These are phyloP conservation scores for Petrocephalus sullivani DNA, from an alignment of 2,797 vertebrate genomes.

Conservation along the genomic window DNA sequence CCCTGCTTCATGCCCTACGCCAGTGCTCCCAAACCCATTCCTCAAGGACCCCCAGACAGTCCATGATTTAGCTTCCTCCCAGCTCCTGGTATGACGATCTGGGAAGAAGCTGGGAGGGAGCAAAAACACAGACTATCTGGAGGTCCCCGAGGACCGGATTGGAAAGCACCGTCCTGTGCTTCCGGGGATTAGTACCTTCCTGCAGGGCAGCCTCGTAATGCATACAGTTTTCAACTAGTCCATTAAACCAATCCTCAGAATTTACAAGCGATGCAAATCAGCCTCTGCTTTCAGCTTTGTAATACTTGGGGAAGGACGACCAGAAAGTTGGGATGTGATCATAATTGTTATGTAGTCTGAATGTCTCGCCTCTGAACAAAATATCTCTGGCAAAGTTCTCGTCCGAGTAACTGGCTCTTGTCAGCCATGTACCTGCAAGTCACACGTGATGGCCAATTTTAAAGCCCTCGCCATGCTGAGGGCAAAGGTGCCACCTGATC, in stretches of 20 bases:
- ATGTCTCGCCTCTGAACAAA: neutral
- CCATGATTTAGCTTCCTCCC: neutral
- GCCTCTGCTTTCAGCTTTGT: neutral
- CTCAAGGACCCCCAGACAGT: neutral
- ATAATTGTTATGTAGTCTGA: neutral
- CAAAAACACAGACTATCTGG: neutral
- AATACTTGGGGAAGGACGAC: neutral
- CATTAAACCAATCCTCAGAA: neutral
- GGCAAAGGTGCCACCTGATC: neutral
- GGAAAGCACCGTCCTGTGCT: neutral
- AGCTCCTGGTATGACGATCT: neutral
- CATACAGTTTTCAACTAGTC: neutral
- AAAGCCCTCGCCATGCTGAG: neutral
- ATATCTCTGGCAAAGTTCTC: neutral
- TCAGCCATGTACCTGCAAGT: constrained; percentile 16
- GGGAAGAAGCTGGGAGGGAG: neutral
- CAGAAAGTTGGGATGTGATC: neutral
- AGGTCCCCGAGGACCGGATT: neutral
- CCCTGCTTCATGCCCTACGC: neutral
- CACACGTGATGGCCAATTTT: constrained; percentile 14
- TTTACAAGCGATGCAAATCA: neutral
- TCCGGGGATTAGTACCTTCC: neutral
- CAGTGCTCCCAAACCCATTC: neutral
- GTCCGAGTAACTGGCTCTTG: neutral
- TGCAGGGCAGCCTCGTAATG: neutral